Percentiles rank a stretch among this genome's conserved stretches.
phyloP scores from a whole-genome alignment of 2,113 vertebrate genomes.

The Zosterops hypoxanthus region DNA sequence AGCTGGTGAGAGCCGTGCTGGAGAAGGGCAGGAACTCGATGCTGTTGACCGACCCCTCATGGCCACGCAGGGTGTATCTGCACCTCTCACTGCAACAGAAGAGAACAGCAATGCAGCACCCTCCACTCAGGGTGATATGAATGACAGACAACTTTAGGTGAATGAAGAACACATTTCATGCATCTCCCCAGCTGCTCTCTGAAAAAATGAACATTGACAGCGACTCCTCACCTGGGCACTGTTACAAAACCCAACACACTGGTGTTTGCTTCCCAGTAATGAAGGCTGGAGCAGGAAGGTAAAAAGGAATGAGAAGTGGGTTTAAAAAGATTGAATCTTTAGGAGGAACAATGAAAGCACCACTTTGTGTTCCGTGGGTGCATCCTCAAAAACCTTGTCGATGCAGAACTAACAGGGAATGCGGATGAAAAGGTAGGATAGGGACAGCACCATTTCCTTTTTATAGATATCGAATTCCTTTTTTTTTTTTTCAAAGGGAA shows the following conservation, averaged over 20 bases:
- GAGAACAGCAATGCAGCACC: background rate
- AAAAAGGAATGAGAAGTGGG: background rate
- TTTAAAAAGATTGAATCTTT: background rate
- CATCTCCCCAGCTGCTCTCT: background rate
- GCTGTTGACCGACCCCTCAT: slow-evolving; percentile 79
- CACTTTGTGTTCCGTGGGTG: background rate
- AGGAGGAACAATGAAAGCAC: background rate
- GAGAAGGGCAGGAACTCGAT: slow-evolving; percentile 79
- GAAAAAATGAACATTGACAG: background rate
- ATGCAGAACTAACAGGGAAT: background rate
- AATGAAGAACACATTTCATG: background rate
- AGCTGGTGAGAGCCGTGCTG: slow-evolving; percentile 70
- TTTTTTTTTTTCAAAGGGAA: background rate
- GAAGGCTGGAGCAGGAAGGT: background rate
- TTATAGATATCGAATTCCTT: background rate
- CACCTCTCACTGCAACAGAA: slow-evolving; percentile 77
- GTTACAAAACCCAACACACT: accelerated
- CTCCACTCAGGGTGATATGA: background rate
- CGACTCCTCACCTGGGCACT: background rate
- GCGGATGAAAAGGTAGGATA: background rate
- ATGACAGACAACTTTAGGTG: background rate
- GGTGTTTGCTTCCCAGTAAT: background rate
- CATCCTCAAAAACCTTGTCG: background rate
- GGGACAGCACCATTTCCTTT: background rate
- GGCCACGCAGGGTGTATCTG: slow-evolving; percentile 72